Conservation (phyloP, 2,113 vertebrate species). For the Ctenomys sociabilis region DNA sequence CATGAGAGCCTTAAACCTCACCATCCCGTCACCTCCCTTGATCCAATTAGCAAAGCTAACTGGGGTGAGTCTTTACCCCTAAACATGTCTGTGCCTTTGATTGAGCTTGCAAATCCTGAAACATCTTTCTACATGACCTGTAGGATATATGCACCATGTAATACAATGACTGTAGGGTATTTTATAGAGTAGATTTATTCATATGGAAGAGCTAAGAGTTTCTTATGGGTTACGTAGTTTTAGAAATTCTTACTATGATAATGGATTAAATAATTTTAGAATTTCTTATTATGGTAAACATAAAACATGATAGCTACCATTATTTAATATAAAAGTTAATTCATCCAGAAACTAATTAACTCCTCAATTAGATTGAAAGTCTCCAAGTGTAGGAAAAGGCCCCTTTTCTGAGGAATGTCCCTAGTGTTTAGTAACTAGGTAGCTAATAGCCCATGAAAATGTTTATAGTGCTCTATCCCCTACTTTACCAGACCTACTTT, state of each 20-base stretch:
- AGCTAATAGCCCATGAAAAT: slow-evolving; percentile 57
- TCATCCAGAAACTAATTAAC: slow-evolving; percentile 16
- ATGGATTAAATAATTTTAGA: slow-evolving; percentile 18
- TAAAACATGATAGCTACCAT: slow-evolving; percentile 29
- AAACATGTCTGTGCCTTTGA: background rate
- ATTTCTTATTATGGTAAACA: slow-evolving; percentile 32
- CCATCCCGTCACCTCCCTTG: background rate
- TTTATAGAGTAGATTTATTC: slow-evolving; percentile 31
- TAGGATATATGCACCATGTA: background rate
- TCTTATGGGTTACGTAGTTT: background rate
- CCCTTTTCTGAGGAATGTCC: background rate
- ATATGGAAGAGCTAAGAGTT: background rate
- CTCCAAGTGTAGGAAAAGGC: background rate
- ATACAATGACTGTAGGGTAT: background rate
- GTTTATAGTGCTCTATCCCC: slow-evolving; percentile 17
- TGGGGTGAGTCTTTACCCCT: background rate
- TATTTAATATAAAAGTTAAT: slow-evolving; percentile 47
- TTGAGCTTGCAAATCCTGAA: background rate
- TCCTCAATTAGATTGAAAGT: slow-evolving; percentile 58
- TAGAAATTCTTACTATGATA: background rate
- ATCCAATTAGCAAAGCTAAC: background rate
- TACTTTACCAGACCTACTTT: slow-evolving; percentile 61
- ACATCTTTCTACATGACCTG: background rate
- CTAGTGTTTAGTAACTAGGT: slow-evolving; percentile 26
- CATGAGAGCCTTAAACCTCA: background rate